These are phyloP conservation scores for Corvus moneduloides DNA, from an alignment of 2,113 vertebrate genomes.

Conservation along the genomic window DNA sequence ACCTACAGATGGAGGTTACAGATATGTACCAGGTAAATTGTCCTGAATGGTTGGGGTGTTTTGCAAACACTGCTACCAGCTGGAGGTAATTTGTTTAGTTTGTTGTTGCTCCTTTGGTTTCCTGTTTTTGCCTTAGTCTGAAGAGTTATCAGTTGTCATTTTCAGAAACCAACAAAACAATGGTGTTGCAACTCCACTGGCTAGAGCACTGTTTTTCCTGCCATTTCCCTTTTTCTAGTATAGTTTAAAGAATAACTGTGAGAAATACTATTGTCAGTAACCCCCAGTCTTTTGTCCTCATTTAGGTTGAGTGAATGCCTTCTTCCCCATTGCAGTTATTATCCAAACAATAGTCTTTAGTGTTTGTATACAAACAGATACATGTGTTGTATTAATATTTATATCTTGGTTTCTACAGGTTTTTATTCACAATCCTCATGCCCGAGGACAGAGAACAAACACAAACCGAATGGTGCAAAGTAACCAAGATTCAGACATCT, in stretches of 20 bases:
- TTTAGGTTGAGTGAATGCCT: neutral
- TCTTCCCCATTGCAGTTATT: neutral
- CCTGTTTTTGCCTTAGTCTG: neutral
- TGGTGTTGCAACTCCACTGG: neutral
- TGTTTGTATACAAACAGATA: neutral
- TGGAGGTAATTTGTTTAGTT: neutral
- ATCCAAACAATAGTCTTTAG: neutral
- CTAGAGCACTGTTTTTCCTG: neutral
- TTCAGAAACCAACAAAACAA: neutral
- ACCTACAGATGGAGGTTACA: neutral
- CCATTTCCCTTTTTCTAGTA: neutral
- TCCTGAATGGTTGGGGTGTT: neutral
- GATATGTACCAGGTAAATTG: neutral
- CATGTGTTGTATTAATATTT: neutral
- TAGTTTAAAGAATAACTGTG: neutral
- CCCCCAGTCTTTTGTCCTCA: neutral
- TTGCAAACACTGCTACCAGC: neutral
- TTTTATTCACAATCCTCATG: conserved; percentile 96
- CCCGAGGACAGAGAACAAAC: conserved; percentile 75
- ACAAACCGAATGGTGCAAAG: conserved; percentile 83
- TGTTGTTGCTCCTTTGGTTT: neutral
- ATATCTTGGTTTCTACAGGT: conserved; percentile 74
- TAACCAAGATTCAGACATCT: conserved; percentile 86
- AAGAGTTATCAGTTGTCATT: neutral
- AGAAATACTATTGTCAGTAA: neutral